Evolutionary conservation across 2,113 vertebrate genomes (phyloP), one percentile per base, ranked within the genome.

Genomic region (Plectropomus leopardus): DNA sequence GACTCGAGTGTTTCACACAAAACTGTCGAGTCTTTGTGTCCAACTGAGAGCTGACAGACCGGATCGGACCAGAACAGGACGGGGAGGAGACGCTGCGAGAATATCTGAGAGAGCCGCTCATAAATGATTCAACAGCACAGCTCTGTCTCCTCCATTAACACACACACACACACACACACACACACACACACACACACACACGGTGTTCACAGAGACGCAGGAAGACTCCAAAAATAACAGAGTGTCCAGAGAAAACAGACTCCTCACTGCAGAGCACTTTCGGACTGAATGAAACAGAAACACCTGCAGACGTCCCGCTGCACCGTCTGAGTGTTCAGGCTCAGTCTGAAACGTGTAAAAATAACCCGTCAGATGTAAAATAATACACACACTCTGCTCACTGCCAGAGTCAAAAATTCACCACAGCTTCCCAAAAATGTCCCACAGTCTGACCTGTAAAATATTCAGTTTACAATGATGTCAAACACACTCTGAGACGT

Each of bases 101-200:
- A 60, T 42, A 59, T 69, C 45, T 51, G 60, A 59, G 66, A 61
- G 67, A 66, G 76, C 10, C 40, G 71, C 78, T 89, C 78, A 78
- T 86, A 1, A 30, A 84, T 82, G 16, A 89, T 86, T 89, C 78
- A 86, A 32, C 40, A 65, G 16, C 59, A 11, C 36, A 45, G 40
- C 71, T 65, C 55, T 15, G 80, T 51, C 36, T 68, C 53, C n/a
- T 55, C 16, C 40, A 54, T 3, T 45, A 21, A 71, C 6, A 69
- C 32, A 53, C 54, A 66, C 50, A 40, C 26, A 64, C 30, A 69
- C 54, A 59, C 19, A 71, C 44, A 78, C 24, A 71, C 16, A 45
- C 47, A 59, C 23, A 80, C 59, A 58, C 64, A 72, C n/a, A 66
- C 44, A 80, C 32, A 59, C n/a, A 71, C 34, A 80, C 69, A n/a